Base-by-base conservation (phyloP, 2,113 vertebrate genomes). In the Gracilinanus agilis region DNA sequence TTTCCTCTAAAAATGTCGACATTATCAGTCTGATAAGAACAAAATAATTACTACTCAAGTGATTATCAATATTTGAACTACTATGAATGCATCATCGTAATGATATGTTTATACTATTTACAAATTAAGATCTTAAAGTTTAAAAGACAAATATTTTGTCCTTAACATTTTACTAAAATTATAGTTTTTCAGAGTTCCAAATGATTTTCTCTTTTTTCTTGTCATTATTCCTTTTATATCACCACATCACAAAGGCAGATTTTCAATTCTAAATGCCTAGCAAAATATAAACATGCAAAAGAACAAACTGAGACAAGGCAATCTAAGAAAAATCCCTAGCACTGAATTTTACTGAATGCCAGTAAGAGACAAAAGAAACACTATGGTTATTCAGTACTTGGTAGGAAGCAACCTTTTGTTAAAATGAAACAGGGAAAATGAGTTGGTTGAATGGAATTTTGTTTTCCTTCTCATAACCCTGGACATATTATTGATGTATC, bases 401-500 rank as follows among this genome's bases (percentile, higher is more conserved):
- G 90, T 44, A 53, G 13, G 24, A 89, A 29, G 83, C 27, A 21
- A 34, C 7, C 54, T 92, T 95, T 93, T 92, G 75, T 88, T 90
- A 90, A 92, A 95, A 92, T 10, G 93, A 93, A 88, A 90, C 11
- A 16, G 90, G 95, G 93, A 53, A 55, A 90, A 91, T 61, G 90
- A 55, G 56, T 40, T 29, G 16, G n/a, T 83, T 83, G 75, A 94
- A 83, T 95, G 27, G 58, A 67, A 67, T 67, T 67, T 67, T 67
- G 58, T 67, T 67, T 95, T 9, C 91, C 44, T 94, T 90, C 24
- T 95, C 53, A 96, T 56, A 93, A 93, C 58, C 94, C 92, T 91
- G 24, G 24, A 92, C 90, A 58, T 88, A 55, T 12, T 95, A 21
- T 91, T 49, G 92, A 88, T 55, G 25, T 91, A 44, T 67, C 54